phyloP scores from a whole-genome alignment of 2,113 vertebrate genomes.

The Callochromis pleurospilus region DNA sequence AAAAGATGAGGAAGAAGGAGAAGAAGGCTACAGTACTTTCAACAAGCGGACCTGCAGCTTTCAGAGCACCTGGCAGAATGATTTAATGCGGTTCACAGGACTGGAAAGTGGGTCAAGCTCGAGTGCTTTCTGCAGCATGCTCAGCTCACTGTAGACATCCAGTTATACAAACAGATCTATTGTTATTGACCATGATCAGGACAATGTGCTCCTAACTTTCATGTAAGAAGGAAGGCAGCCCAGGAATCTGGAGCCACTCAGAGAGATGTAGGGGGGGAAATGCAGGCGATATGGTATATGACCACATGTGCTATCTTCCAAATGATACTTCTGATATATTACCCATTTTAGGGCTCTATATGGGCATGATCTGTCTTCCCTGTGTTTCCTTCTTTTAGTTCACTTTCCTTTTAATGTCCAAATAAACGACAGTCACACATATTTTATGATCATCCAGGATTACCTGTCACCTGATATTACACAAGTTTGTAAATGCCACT shows the following conservation, averaged over 20 bases:
- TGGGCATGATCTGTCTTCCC: not conserved
- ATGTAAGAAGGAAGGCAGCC: not conserved
- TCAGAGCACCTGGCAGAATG: conserved; percentile 9
- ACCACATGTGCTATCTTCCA: not conserved
- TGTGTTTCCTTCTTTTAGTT: not conserved
- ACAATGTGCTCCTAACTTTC: not conserved
- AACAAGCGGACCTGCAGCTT: not conserved
- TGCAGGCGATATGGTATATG: not conserved
- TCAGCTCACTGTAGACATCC: not conserved
- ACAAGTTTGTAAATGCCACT: not conserved
- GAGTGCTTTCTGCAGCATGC: not conserved
- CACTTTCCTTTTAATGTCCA: not conserved
- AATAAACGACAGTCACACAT: not conserved
- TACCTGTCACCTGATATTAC: not conserved
- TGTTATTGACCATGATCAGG: conserved; percentile 14
- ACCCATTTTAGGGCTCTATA: not conserved
- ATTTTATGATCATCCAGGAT: not conserved
- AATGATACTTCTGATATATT: not conserved
- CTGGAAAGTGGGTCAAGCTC: conserved; percentile 48
- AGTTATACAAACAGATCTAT: conserved; percentile 29
- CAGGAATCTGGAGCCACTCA: not conserved
- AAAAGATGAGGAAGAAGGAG: not conserved
- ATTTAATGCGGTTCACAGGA: conserved; percentile 19
- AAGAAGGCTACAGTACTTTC: not conserved
- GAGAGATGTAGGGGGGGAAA: not conserved